A percentile compares a stretch with the other conserved stretches of the same genome.
Evolutionary conservation across 1,140 invertebrate genomes (phyloP).

Genomic region (Venustaconcha ellipsiformis): DNA sequence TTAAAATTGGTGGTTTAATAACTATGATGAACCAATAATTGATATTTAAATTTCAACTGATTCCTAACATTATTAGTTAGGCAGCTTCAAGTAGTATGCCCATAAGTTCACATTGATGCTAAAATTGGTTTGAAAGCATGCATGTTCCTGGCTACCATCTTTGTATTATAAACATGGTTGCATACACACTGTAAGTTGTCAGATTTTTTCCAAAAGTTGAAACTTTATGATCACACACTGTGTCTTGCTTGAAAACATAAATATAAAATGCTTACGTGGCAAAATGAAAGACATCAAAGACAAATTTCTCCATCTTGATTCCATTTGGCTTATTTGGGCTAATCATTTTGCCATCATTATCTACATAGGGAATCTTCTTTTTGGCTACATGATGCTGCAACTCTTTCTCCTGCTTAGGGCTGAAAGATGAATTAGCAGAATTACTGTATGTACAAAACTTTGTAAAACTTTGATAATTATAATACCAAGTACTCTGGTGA

Average conservation of each 20-base stretch:
- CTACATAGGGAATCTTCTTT: slow-evolving; percentile 95
- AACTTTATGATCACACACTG: neutral
- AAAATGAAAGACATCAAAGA: slow-evolving; percentile 98
- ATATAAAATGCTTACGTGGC: slow-evolving; percentile 74
- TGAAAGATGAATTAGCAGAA: slow-evolving; percentile 20
- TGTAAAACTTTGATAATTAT: too few relatives aligned
- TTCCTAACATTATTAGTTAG: too few relatives aligned
- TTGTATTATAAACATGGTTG: neutral
- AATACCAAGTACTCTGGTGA: too few relatives aligned
- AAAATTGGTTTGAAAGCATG: too few relatives aligned
- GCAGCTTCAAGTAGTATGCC: too few relatives aligned
- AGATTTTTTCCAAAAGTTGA: neutral
- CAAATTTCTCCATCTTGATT: slow-evolving; percentile 99
- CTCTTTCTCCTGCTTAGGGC: slow-evolving; percentile 68
- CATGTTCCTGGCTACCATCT: neutral
- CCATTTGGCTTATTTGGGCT: slow-evolving; percentile 90
- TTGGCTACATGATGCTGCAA: slow-evolving; percentile 95
- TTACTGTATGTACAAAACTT: too few relatives aligned
- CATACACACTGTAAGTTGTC: neutral
- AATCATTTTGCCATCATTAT: slow-evolving; percentile 78
- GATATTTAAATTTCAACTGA: too few relatives aligned
- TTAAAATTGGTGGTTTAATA: too few relatives aligned
- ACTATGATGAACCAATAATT: too few relatives aligned
- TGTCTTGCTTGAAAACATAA: neutral
- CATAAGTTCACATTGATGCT: too few relatives aligned